phyloP scores from a whole-genome alignment of 2,888 invertebrate species.

The Eupithecia centaureata region DNA sequence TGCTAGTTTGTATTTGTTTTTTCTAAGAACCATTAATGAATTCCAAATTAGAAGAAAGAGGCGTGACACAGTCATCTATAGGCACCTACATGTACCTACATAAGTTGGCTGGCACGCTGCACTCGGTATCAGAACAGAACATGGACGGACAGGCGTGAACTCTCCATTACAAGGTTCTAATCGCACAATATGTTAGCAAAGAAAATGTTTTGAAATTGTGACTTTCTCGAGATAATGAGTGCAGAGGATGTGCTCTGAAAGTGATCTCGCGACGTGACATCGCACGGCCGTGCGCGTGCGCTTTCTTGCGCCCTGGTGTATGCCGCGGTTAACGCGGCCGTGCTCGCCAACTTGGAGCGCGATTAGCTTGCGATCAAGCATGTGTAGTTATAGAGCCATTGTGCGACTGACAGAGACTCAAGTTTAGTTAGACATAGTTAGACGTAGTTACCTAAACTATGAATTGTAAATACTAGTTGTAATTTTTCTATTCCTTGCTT shows the following conservation, averaged over 20 bases:
- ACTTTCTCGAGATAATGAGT: constrained; percentile 6
- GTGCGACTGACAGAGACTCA: background rate
- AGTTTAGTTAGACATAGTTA: background rate
- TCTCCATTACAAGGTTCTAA: background rate
- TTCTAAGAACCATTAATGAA: background rate
- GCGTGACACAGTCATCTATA: too few species aligned
- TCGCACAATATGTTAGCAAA: background rate
- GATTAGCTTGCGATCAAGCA: background rate
- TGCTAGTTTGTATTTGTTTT: background rate
- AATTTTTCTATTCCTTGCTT: too few species aligned
- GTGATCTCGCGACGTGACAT: background rate
- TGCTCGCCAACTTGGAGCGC: background rate
- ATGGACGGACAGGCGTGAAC: background rate
- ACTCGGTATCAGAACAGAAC: too few species aligned
- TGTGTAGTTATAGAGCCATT: background rate
- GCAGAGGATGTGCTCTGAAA: constrained; percentile 1
- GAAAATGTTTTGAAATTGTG: background rate
- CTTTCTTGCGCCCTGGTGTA: background rate
- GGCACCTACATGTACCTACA: too few species aligned
- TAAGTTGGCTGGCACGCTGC: background rate
- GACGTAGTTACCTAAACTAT: too few species aligned
- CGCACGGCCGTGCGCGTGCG: background rate
- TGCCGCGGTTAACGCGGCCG: background rate
- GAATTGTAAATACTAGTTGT: too few species aligned
- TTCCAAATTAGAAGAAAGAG: background rate